A percentile compares a stretch with the other conserved stretches of the same genome.
phyloP scores from a whole-genome alignment of 2,888 invertebrate genomes.

The Trachelus tabidus region DNA sequence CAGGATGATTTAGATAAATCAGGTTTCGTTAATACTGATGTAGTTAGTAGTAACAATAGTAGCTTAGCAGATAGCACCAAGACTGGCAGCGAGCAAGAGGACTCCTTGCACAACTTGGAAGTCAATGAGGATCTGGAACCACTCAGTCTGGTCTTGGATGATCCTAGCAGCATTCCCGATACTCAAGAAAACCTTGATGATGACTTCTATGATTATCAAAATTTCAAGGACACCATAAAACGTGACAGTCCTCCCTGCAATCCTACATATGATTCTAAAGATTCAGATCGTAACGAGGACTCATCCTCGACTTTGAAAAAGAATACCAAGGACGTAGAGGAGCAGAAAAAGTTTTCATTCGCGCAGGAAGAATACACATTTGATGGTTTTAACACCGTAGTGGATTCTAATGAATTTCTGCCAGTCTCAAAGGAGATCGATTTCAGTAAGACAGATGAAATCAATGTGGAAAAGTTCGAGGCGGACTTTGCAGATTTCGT shows the following conservation, averaged over 20 bases:
- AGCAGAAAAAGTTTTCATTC: slow-evolving; percentile 11
- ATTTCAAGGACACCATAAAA: slow-evolving; percentile 42
- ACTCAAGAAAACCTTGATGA: slow-evolving; percentile 43
- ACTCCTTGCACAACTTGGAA: slow-evolving; percentile 45
- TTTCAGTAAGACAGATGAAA: slow-evolving; percentile 25
- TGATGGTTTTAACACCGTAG: background rate
- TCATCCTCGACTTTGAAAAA: background rate
- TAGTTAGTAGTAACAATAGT: slow-evolving; percentile 51
- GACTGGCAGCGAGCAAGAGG: slow-evolving; percentile 45
- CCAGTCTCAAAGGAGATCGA: background rate
- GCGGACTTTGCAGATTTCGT: slow-evolving; percentile 27
- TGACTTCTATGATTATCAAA: slow-evolving; percentile 55
- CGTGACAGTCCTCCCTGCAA: slow-evolving; percentile 28
- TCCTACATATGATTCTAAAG: background rate
- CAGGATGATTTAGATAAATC: slow-evolving; percentile 27
- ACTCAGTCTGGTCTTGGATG: slow-evolving; percentile 55
- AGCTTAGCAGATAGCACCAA: slow-evolving; percentile 53
- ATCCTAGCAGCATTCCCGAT: slow-evolving; percentile 48
- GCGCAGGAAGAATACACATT: slow-evolving; percentile 7
- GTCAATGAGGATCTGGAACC: slow-evolving; percentile 53
- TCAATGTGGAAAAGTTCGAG: slow-evolving; percentile 23
- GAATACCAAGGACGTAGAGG: background rate
- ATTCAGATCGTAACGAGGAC: background rate
- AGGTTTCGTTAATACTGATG: slow-evolving; percentile 38
- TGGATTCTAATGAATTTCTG: slow-evolving; percentile 9